Conservation (phyloP, 1,140 invertebrate species). For the Cydia fagiglandana region DNA sequence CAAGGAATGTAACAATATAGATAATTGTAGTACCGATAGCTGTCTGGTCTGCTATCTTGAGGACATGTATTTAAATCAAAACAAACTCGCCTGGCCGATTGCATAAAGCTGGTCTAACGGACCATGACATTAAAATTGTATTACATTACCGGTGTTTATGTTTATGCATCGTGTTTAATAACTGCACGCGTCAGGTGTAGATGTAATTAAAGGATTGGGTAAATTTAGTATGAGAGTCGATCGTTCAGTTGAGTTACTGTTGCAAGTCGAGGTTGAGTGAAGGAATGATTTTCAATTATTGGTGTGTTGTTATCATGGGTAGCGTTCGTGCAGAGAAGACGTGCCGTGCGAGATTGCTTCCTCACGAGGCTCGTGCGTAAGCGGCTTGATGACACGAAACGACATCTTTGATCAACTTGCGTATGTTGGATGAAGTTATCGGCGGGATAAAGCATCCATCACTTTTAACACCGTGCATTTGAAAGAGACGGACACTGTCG, state of each 20-base stretch:
- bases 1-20: conserved; percentile 1
- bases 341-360: conserved; percentile 40
- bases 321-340: conserved; percentile 41
- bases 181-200: conserved; percentile 7
- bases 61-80: conserved; percentile 22
- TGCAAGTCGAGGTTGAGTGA: conserved; percentile 38
- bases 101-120: conserved; percentile 7
- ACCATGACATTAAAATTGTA: conserved; percentile 30
- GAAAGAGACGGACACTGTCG: no score
- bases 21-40: conserved; percentile 8
- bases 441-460: no score
- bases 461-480: no score
- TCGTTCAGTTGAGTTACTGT: conserved; percentile 35
- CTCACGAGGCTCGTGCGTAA: conserved; percentile 40
- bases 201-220: conserved; percentile 29
- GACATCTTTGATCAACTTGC: background rate
- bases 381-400: conserved; percentile 15
- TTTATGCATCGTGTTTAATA: conserved; percentile 22
- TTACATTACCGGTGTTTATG: conserved; percentile 21
- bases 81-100: conserved; percentile 18
- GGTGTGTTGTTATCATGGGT: conserved; percentile 39
- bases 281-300: conserved; percentile 50
- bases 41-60: conserved; percentile 24
- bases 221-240: conserved; percentile 34
- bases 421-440: background rate